Evolutionary conservation across 2,888 invertebrate genomes (phyloP), one percentile per base, ranked within the genome.

Genomic region (Heliconius charithonia): DNA sequence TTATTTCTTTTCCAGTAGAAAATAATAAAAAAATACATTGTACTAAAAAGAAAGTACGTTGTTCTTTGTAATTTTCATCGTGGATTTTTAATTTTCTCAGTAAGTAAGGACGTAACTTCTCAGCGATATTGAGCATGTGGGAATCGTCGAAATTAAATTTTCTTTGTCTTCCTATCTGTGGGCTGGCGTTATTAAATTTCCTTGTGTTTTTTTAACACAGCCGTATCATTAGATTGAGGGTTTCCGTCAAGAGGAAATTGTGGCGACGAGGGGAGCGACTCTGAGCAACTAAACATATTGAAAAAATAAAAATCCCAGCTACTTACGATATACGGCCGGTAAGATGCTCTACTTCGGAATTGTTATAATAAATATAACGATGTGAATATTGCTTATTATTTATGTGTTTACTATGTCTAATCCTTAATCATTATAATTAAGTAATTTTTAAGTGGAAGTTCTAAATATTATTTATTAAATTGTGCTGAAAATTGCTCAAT

Each of bases 201-300:
- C 95, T 94, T 94, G 94, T 95, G 94, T 95, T 95, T 95, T 73
- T 95, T 95, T 95, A 95, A 95, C 95, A 93, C 93, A 93, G 93
- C 93, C 93, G 93, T 95, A 95, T 95, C 95, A 95, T 95, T 95
- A 95, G 95, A 95, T 95, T 94, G 95, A 94, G 95, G 94, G 94
- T 90, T 95, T 93, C 95, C 94, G 94, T 94, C 94, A 93, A 93
- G 93, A 95, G 94, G 94, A 94, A 95, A 94, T 94, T 94, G 94
- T 93, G 94, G 93, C 89, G 88, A 89, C 85, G 91, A 92, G 93
- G 93, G 93, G 94, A 93, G 91, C 89, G 88, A 89, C 88, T 85
- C 89, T 86, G 90, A 90, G 90, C 92, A 91, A 92, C 93, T 92
- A 93, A 94, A 93, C 93, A 93, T 94, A 95, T 94, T 94, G 95